These are phyloP conservation scores for Cladopsammia gracilis DNA, from an alignment of 64 coral and sea anemone species.

Conservation along the genomic window DNA sequence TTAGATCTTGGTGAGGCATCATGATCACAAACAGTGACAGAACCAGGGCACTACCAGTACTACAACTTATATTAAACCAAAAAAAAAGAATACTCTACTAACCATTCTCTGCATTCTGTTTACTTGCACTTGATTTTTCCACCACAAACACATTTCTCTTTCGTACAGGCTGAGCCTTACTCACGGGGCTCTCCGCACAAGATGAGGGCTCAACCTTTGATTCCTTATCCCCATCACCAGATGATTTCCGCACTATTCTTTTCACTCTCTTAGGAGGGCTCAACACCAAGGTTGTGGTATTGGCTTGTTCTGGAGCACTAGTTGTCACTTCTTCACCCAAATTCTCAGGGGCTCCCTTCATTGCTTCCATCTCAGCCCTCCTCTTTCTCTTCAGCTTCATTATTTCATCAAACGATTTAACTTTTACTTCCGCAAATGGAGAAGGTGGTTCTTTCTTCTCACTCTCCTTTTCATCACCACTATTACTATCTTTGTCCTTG, in stretches of 20 bases:
- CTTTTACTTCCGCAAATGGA: conserved; percentile 51
- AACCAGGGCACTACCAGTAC: neutral
- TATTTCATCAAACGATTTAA: conserved; percentile 93
- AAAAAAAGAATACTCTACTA: neutral
- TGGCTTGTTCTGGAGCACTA: neutral
- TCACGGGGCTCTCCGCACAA: neutral
- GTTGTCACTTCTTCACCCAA: neutral
- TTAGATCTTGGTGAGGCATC: too few relatives aligned
- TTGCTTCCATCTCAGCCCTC: conserved; percentile 15
- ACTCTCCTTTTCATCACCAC: conserved; percentile 7
- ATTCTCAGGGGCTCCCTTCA: conserved; percentile 19
- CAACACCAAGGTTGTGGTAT: neutral
- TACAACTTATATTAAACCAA: neutral
- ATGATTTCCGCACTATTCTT: neutral
- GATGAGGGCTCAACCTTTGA: neutral
- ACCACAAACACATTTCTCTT: conserved; percentile 36
- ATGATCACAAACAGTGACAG: too few relatives aligned
- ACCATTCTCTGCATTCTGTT: conserved; percentile 24
- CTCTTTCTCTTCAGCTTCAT: conserved; percentile 82
- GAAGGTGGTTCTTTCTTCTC: conserved; percentile 1
- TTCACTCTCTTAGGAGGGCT: conserved; percentile 24
- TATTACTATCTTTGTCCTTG: neutral
- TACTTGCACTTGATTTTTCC: conserved; percentile 28
- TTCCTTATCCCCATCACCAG: neutral
- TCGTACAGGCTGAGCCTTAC: neutral